Percentiles rank a stretch among this genome's conserved stretches.
These are phyloP conservation scores for Drosophila tanythrix DNA, from an alignment of 2,888 invertebrate genomes.

Conservation along the genomic window DNA sequence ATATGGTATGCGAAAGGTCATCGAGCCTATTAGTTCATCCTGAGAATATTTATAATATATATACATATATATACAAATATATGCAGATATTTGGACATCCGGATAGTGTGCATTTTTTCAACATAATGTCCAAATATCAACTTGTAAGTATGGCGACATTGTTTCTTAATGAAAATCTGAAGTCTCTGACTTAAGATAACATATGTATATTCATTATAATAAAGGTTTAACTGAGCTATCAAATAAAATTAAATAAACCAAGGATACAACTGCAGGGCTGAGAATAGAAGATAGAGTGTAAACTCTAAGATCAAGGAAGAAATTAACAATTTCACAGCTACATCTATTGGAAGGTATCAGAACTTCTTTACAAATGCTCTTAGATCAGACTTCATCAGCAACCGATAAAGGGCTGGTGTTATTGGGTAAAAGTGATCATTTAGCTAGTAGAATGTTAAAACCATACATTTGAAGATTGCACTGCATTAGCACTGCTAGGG, in stretches of 20 bases:
- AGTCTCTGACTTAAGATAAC: too few species aligned
- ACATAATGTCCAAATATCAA: neutral
- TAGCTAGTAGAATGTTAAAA: neutral
- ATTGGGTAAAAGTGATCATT: neutral
- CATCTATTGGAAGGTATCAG: neutral
- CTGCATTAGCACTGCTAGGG: too few species aligned
- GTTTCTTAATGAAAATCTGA: neutral
- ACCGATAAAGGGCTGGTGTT: neutral
- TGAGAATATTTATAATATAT: conserved; percentile 22
- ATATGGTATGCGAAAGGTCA: conserved; percentile 80
- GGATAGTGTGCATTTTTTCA: too few species aligned
- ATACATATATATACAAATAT: neutral
- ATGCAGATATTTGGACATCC: too few species aligned
- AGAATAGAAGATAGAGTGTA: neutral
- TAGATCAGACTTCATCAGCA: neutral
- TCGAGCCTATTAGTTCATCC: conserved; percentile 77
- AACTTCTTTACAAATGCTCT: neutral
- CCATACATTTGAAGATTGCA: neutral
- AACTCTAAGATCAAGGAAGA: neutral
- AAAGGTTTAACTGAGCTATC: neutral
- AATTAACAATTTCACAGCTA: neutral
- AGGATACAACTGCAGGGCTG: neutral
- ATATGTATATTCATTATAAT: too few species aligned
- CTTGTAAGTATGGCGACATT: neutral
- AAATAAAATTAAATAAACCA: too few species aligned